A percentile compares a stretch with the other conserved stretches of the same genome.
Evolutionary conservation across 2,797 vertebrate species (phyloP).

Genomic region (Premnoplex brunnescens): DNA sequence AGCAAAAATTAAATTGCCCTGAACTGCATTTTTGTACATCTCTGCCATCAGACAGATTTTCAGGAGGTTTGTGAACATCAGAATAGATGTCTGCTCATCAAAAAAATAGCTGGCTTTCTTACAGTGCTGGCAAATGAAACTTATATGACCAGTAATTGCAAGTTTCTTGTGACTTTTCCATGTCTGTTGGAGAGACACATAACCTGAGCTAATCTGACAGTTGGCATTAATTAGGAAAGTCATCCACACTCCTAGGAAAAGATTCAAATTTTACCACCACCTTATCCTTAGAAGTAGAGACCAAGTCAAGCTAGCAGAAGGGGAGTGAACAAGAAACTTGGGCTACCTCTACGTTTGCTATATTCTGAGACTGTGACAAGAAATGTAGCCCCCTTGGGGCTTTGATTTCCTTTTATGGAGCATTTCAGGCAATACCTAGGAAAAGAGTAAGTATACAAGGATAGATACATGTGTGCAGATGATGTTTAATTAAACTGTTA

Average conservation of each 20-base stretch:
- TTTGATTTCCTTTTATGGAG: neutral
- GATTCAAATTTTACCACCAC: neutral
- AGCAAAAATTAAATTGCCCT: slow-evolving; percentile 30
- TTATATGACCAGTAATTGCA: neutral
- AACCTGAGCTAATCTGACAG: neutral
- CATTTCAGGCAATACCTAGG: neutral
- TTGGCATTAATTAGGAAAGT: neutral
- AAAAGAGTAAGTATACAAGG: neutral
- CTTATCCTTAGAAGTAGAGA: neutral
- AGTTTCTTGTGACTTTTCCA: neutral
- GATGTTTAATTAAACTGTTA: neutral
- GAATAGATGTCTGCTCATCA: neutral
- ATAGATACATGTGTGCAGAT: neutral
- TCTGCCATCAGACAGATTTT: slow-evolving; percentile 13
- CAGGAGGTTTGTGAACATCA: neutral
- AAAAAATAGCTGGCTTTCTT: neutral
- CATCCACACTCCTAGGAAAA: neutral
- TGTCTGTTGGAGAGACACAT: neutral
- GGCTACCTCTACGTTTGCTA: neutral
- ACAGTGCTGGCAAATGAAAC: neutral
- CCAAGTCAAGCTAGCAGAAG: neutral
- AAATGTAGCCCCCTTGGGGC: neutral
- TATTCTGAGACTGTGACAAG: neutral
- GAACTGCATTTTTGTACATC: neutral
- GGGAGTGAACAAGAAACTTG: neutral